Percentiles rank a stretch among this genome's conserved stretches.
Evolutionary conservation across 2,888 invertebrate species (phyloP).

Genomic region (Leptura quadrifasciata): DNA sequence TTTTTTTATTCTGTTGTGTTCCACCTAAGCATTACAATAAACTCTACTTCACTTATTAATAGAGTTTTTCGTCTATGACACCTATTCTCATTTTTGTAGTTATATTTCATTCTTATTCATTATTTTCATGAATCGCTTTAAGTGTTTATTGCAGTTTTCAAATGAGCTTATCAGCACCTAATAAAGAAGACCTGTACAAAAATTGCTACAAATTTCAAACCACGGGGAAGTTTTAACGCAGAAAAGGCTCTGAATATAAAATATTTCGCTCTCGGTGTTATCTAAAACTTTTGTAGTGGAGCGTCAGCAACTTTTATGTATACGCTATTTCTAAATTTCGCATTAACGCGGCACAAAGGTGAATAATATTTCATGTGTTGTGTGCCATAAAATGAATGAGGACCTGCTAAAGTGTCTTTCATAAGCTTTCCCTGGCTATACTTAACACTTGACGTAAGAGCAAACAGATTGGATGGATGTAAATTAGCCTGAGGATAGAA

Average conservation of each 20-base stretch:
- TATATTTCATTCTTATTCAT: too few species aligned
- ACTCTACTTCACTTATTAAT: too few species aligned
- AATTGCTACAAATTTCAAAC: slow-evolving; percentile 10
- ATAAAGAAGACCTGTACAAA: neutral
- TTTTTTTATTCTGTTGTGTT: too few species aligned
- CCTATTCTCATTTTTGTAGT: too few species aligned
- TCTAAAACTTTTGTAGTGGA: slow-evolving; percentile 54
- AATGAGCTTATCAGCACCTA: neutral
- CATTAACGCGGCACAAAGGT: slow-evolving; percentile 57
- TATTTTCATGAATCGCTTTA: too few species aligned
- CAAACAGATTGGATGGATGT: slow-evolving; percentile 39
- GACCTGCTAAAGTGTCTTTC: slow-evolving; percentile 49
- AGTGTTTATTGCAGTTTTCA: neutral
- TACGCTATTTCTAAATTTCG: slow-evolving; percentile 55
- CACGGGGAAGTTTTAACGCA: slow-evolving; percentile 8
- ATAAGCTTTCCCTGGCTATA: slow-evolving; percentile 40
- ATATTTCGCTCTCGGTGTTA: slow-evolving; percentile 28
- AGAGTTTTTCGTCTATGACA: too few species aligned
- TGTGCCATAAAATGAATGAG: slow-evolving; percentile 55
- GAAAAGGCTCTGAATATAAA: slow-evolving; percentile 27
- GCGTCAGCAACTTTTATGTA: slow-evolving; percentile 55
- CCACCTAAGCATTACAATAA: too few species aligned
- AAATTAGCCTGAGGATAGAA: slow-evolving; percentile 37
- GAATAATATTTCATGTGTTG: slow-evolving; percentile 56
- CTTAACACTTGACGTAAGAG: slow-evolving; percentile 33